phyloP scores from a whole-genome alignment of 2,113 vertebrate genomes.

The Scartelaos histophorus region DNA sequence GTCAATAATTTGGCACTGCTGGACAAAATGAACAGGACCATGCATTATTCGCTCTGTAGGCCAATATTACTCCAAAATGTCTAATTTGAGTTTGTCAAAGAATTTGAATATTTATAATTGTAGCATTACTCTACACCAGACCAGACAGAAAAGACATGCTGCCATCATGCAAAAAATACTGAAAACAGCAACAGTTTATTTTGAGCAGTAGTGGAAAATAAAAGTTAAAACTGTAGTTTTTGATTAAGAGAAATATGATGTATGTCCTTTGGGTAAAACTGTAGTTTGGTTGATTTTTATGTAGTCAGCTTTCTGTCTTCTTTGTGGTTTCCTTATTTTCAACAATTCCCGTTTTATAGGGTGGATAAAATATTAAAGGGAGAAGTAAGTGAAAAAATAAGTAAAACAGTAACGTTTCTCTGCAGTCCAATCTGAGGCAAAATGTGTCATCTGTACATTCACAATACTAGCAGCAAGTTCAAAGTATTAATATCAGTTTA shows the following conservation, averaged over 20 bases:
- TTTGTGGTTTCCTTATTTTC: neutral
- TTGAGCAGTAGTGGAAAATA: constrained; percentile 18
- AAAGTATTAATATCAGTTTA: neutral
- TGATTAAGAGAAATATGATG: constrained; percentile 17
- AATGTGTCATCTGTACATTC: neutral
- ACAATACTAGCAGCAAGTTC: too few species aligned
- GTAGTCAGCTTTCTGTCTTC: neutral
- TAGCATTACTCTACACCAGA: constrained; percentile 4
- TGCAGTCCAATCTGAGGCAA: neutral
- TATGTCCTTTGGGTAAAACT: constrained; percentile 14
- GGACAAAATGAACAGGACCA: constrained; percentile 22
- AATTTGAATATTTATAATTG: neutral
- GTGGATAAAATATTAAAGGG: neutral
- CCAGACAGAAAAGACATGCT: constrained; percentile 17
- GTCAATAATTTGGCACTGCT: constrained; percentile 30
- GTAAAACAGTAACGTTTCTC: neutral
- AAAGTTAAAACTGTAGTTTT: constrained; percentile 3
- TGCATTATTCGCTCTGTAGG: constrained; percentile 33
- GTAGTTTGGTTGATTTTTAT: neutral
- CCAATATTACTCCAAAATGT: constrained; percentile 8
- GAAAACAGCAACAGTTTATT: constrained; percentile 17
- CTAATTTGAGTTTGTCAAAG: neutral
- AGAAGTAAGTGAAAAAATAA: constrained; percentile 2
- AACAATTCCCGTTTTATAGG: neutral
- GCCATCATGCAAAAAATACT: constrained; percentile 20